These are phyloP conservation scores for Mustela nigripes DNA, from an alignment of 2,113 vertebrate genomes.

Conservation along the genomic window DNA sequence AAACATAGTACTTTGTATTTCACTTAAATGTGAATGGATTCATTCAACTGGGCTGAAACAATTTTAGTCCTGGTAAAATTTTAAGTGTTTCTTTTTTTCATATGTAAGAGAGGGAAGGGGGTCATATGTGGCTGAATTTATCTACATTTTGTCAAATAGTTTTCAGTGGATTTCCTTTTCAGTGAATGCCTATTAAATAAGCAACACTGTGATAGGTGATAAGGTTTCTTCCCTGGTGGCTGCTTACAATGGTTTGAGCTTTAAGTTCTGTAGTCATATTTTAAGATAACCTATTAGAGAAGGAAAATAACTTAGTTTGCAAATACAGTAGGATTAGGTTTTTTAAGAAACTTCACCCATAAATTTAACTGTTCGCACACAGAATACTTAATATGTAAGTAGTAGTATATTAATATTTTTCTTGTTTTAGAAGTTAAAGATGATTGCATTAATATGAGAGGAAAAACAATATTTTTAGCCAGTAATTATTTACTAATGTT, in stretches of 20 bases:
- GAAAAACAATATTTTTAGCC: not conserved
- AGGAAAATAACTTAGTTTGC: not conserved
- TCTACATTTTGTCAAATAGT: not conserved
- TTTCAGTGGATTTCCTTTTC: not conserved
- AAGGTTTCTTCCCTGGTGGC: not conserved
- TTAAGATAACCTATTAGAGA: not conserved
- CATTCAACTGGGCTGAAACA: not conserved
- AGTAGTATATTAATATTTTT: not conserved
- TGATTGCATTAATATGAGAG: not conserved
- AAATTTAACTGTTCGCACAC: not conserved
- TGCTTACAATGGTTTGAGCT: not conserved
- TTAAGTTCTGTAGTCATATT: not conserved
- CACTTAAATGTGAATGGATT: not conserved
- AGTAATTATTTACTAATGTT: not conserved
- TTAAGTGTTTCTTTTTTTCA: not conserved
- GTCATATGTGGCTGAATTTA: not conserved
- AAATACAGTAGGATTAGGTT: not conserved
- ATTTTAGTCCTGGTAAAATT: not conserved
- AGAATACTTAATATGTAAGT: not conserved
- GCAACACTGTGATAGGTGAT: not conserved
- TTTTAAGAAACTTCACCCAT: not conserved
- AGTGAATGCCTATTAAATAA: not conserved
- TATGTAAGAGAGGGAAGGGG: not conserved
- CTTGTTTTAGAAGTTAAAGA: constrained; percentile 40
- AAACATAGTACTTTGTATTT: constrained; percentile 23